Base-by-base conservation (phyloP, 1,140 invertebrate genomes). In the Drosophila ohnishii region DNA sequence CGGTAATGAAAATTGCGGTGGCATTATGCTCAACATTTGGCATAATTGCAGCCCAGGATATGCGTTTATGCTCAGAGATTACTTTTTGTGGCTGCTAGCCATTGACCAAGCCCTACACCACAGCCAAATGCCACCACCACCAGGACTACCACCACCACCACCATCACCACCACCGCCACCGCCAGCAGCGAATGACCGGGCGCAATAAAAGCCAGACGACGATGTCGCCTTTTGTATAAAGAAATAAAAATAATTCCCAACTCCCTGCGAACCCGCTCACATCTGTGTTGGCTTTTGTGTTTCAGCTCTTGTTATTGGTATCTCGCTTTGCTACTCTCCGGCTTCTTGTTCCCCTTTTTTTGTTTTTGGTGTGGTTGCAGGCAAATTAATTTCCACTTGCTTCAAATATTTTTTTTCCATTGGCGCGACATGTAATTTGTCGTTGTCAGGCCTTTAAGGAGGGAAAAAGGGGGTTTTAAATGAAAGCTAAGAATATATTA, bases 11-110 rank as follows among this genome's bases (percentile, higher is more conserved):
- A 83, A 86, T 86, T 79, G 84, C 73, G 84, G 83, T 79, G 66
- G 75, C 83, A 86, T 86, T 87, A 86, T 86, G 79, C 79, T 87
- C 75, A 87, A 78, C 83, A 86, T 86, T 86, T 67, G 79, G 79
- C 75, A 86, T 86, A 86, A 86, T 86, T 86, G 83, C 83, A 86
- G 83, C 63, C 72, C 83, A 62, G 83, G 83, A 87, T 86, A 86
- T 87, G 83, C 83, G 83, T 87, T 86, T 87, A 86, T 86, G 75
- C 83, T 87, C 83, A 87, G 83, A 86, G 83, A 86, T 86, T 86
- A 86, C 84, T 86, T 86, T 86, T 86, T 86, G 83, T 86, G 83
- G 84, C 71, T 77, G 64, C 73, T 58, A 64, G 50, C 82, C 78
- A 84, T 81, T 78, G 78, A 75, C 82, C 81, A 83, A 60, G 28